A percentile compares a stretch with the other conserved stretches of the same genome.
phyloP scores from a whole-genome alignment of 2,888 invertebrate genomes.

The Mythimna vitellina region DNA sequence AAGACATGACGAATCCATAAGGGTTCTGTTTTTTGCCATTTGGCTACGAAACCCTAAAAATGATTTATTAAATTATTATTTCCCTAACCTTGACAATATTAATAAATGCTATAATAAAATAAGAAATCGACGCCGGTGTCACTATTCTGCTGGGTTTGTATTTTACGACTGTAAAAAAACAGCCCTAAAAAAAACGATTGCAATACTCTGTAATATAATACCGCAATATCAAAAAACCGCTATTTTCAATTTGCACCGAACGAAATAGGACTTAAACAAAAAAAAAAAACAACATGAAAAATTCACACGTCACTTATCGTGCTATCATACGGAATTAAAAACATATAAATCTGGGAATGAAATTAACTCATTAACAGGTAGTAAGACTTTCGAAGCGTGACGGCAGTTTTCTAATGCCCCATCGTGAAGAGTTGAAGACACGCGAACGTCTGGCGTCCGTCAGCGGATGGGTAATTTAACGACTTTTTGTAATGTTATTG shows the following conservation, averaged over 20 bases:
- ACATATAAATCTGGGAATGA: slow-evolving; percentile 44
- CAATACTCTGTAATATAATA: too few species aligned
- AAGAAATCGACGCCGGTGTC: not conserved
- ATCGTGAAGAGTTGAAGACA: slow-evolving; percentile 28
- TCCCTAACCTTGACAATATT: not conserved
- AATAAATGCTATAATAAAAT: not conserved
- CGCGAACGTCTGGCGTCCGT: slow-evolving; percentile 38
- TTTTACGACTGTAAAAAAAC: not conserved
- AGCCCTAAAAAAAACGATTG: too few species aligned
- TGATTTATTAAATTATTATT: too few species aligned
- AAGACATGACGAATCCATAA: too few species aligned
- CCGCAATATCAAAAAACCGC: too few species aligned
- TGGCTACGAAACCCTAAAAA: too few species aligned
- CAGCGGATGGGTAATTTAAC: slow-evolving; percentile 26
- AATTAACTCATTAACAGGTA: slow-evolving; percentile 54
- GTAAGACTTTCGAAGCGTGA: slow-evolving; percentile 35
- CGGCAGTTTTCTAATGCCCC: slow-evolving; percentile 56
- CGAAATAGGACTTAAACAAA: not conserved
- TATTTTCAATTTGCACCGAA: too few species aligned
- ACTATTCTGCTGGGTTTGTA: not conserved
- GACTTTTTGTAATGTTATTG: slow-evolving; percentile 1
- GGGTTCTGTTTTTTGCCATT: too few species aligned
- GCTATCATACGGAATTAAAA: slow-evolving; percentile 49
- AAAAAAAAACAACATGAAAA: slow-evolving; percentile 16
- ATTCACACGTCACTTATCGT: slow-evolving; percentile 45